Evolutionary conservation across 2,113 vertebrate genomes (phyloP), one percentile per base, ranked within the genome.

Genomic region (Thymallus thymallus): DNA sequence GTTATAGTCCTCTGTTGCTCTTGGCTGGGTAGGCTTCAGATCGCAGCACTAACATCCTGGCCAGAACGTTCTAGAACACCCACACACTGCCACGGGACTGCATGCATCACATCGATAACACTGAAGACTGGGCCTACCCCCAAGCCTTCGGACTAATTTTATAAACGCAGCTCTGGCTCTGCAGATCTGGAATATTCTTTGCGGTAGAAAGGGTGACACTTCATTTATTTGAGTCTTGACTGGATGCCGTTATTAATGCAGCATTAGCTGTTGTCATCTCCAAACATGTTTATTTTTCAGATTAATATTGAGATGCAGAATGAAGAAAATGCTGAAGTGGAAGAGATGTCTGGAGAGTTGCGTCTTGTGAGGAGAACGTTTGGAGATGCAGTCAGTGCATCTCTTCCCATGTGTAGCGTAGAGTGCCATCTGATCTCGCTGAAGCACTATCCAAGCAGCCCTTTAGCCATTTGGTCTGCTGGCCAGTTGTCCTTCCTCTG

Each of bases 371-470:
- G 63, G 46, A 74, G 69, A 78, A 80, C 78, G 84, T 88, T 89
- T 89, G 88, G 88, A 70, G 26, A 76, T 81, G 78, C 83, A 72
- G 71, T 79, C 82, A 72, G 71, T 79, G 67, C 61, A 48, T 88
- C 90, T 87, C 83, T 79, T 85, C 86, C 78, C 86, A 91, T 88
- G 88, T 88, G 85, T 74, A 85, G 84, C 80, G 13, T 51, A 51
- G 48, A 88, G 86, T 87, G 88, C 84, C 87, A 89, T 90, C 86
- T 41, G 35, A 41, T 91, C 85, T 88, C 84, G 85, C 87, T 93
- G 88, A 90, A 90, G 87, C 84, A 89, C 90, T 90, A 88, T 92
- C 90, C 82, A 92, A 91, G 88, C 81, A 88, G 87, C 87, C 89
- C 89, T 86, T 90, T 84, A 87, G 91, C 89, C 88, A 90, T 91